Evolutionary conservation across 2,888 invertebrate species (phyloP).

Genomic region (Adineta ricciae): DNA sequence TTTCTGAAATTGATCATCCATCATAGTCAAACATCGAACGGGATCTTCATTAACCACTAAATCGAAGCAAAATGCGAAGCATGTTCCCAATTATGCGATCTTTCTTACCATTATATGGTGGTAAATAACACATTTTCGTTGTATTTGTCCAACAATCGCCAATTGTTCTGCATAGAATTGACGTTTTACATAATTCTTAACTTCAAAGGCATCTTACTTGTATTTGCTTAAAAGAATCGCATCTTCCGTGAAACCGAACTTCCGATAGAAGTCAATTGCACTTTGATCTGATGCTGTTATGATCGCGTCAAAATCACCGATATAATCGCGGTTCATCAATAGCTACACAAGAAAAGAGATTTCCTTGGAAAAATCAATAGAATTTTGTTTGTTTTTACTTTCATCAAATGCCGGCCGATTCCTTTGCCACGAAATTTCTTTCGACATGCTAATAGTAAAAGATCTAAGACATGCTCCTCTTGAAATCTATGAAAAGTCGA

Average conservation of each 20-base stretch:
- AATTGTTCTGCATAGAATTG: neutral
- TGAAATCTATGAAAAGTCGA: slow-evolving; percentile 1
- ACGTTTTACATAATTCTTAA: too few relatives aligned
- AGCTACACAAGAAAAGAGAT: neutral
- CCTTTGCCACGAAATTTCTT: slow-evolving; percentile 27
- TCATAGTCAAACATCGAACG: neutral
- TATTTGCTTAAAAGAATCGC: slow-evolving; percentile 31
- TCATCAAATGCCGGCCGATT: slow-evolving; percentile 24
- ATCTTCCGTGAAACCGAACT: slow-evolving; percentile 26
- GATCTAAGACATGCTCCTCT: slow-evolving; percentile 25
- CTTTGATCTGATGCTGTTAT: slow-evolving; percentile 25
- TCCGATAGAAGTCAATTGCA: slow-evolving; percentile 29
- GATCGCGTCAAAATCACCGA: slow-evolving; percentile 32
- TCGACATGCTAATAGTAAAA: slow-evolving; percentile 24
- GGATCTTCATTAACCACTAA: neutral
- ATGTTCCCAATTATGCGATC: neutral
- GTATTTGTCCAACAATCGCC: slow-evolving; percentile 32
- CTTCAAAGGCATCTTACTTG: neutral
- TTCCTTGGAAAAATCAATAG: too few relatives aligned
- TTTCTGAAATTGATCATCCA: neutral
- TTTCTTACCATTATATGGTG: slow-evolving; percentile 15
- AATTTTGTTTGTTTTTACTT: neutral
- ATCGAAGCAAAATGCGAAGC: too few relatives aligned
- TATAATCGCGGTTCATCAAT: neutral
- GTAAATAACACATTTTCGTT: slow-evolving; percentile 30